Percentiles rank a stretch among this genome's conserved stretches.
phyloP scores from a whole-genome alignment of 2,888 invertebrate genomes.

The Meganola albula region DNA sequence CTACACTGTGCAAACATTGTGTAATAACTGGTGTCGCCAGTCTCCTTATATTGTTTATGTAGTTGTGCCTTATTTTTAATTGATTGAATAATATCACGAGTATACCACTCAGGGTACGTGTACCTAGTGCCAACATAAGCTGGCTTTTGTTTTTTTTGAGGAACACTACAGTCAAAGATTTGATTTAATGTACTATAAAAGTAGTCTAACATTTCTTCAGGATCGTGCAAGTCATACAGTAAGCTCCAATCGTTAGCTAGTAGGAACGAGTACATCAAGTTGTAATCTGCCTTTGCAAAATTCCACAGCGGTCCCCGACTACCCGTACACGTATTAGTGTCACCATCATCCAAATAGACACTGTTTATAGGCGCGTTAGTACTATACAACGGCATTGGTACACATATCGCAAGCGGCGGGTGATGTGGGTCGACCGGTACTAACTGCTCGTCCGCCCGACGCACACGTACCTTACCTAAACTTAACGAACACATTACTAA shows the following conservation, averaged over 20 bases:
- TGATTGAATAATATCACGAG: background rate
- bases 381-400: background rate
- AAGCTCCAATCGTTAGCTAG: slow-evolving; percentile 1
- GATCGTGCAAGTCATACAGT: background rate
- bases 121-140: background rate
- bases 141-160: background rate
- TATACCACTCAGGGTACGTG: slow-evolving; percentile 3
- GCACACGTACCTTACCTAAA: background rate
- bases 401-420: slow-evolving; percentile 4
- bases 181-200: slow-evolving; percentile 2
- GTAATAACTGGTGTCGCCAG: background rate
- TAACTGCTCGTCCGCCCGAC: background rate
- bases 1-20: slow-evolving; percentile 7
- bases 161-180: slow-evolving; percentile 1
- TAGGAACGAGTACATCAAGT: background rate
- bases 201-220: slow-evolving; percentile 3
- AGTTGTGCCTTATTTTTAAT: slow-evolving; percentile 1
- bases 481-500: slow-evolving; percentile 4
- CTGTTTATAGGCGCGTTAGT: background rate
- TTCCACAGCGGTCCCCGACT: background rate
- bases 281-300: slow-evolving; percentile 3
- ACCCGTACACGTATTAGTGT: background rate
- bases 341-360: background rate
- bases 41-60: slow-evolving; percentile 1
- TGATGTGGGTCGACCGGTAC: slow-evolving; percentile 4